These are phyloP conservation scores for Cydia fagiglandana DNA, from an alignment of 1,140 invertebrate species.

Conservation along the genomic window DNA sequence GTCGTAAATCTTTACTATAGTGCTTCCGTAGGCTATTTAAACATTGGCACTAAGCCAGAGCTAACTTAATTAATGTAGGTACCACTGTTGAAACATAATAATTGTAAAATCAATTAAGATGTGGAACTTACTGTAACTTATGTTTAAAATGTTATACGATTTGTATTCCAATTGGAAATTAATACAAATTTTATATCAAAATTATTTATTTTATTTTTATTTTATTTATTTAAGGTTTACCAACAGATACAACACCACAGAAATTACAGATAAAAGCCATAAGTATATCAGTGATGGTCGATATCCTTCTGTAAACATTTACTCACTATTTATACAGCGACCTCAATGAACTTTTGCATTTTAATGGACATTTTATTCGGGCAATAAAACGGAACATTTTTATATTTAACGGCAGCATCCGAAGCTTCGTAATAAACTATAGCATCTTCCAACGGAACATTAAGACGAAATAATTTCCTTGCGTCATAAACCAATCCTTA, in stretches of 20 bases:
- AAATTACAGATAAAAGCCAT: too few species aligned
- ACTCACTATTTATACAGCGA: constrained; percentile 11
- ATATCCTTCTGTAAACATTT: constrained; percentile 2
- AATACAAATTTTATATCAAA: neutral
- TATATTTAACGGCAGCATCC: constrained; percentile 17
- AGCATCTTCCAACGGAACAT: constrained; percentile 25
- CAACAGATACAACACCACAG: too few species aligned
- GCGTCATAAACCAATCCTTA: constrained; percentile 22
- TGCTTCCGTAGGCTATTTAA: constrained; percentile 12
- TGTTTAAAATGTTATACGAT: neutral
- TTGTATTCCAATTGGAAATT: neutral
- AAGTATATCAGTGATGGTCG: neutral
- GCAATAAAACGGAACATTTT: constrained; percentile 19
- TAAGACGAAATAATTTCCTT: constrained; percentile 23
- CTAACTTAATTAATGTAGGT: neutral
- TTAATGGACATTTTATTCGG: constrained; percentile 21
- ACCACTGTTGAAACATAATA: neutral
- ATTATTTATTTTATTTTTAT: too few species aligned
- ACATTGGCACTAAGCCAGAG: constrained; percentile 17
- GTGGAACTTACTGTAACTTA: neutral
- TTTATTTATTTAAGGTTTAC: too few species aligned
- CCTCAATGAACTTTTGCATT: constrained; percentile 22
- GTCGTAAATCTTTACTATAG: neutral
- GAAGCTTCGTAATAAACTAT: constrained; percentile 29
- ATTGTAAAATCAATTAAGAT: too few species aligned